Conservation (phyloP, 2,797 vertebrate genomes). For the Microcaecilia unicolor region DNA sequence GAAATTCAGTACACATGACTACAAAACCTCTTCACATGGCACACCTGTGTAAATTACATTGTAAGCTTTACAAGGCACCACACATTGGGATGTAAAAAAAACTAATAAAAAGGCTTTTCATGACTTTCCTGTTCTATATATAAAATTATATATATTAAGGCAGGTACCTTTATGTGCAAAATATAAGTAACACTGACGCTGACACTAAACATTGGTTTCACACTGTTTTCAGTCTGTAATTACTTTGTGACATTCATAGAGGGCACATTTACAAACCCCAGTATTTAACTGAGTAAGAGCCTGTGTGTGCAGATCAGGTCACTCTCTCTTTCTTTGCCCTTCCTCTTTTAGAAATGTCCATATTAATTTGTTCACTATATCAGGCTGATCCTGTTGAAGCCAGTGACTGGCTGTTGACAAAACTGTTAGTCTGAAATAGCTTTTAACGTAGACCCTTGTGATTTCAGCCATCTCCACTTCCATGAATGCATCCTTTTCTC, state of each 20-base stretch:
- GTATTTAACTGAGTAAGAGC: constrained; percentile 13
- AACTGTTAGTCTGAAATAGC: constrained; percentile 88
- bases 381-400: constrained; percentile 96
- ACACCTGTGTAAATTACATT: constrained; percentile 42
- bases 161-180: constrained; percentile 80
- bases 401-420: constrained; percentile 91
- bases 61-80: constrained; percentile 81
- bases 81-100: constrained; percentile 65
- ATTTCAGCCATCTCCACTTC: constrained; percentile 92
- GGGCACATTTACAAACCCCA: constrained; percentile 52
- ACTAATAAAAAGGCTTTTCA: constrained; percentile 36
- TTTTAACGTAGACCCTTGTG: constrained; percentile 84
- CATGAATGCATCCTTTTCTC: constrained; percentile 86
- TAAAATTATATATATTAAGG: constrained; percentile 81
- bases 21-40: too few relatives aligned
- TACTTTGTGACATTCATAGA: constrained; percentile 32
- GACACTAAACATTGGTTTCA: constrained; percentile 36
- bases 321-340: constrained; percentile 69
- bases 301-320: constrained; percentile 37
- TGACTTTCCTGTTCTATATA: constrained; percentile 59
- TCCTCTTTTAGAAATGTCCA: constrained; percentile 97
- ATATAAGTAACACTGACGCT: constrained; percentile 48
- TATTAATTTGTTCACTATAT: constrained; percentile 93
- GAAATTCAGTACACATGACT: too few relatives aligned
- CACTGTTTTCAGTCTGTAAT: constrained; percentile 34